phyloP scores from a whole-genome alignment of 2,797 vertebrate genomes.

The Hylomyscus alleni region DNA sequence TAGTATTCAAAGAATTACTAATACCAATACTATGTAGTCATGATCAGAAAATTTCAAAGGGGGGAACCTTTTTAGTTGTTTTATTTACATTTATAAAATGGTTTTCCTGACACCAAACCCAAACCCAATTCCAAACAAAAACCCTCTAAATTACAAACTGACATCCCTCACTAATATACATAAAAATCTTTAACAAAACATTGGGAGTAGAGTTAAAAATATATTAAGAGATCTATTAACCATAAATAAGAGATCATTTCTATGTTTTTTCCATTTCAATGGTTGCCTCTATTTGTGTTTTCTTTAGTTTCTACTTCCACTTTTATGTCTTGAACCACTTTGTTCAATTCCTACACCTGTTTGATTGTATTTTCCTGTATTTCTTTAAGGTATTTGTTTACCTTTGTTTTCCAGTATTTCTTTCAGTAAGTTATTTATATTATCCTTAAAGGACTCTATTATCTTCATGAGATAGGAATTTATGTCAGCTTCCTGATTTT shows the following conservation, averaged over 20 bases:
- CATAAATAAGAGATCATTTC: background rate
- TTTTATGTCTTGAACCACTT: too few species aligned
- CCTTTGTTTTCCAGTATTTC: too few species aligned
- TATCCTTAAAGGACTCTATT: too few species aligned
- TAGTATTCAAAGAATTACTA: slow-evolving; percentile 33
- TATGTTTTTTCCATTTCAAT: too few species aligned
- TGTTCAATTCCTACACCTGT: too few species aligned
- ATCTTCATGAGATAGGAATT: background rate
- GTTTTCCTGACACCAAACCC: background rate
- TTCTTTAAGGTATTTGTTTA: too few species aligned
- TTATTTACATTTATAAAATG: background rate
- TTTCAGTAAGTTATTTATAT: too few species aligned
- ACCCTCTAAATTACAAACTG: background rate
- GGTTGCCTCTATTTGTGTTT: too few species aligned
- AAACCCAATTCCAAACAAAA: background rate
- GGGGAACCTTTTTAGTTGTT: background rate
- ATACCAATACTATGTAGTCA: background rate
- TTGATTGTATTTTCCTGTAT: too few species aligned
- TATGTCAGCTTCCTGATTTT: background rate
- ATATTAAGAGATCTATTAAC: background rate
- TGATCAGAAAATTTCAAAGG: slow-evolving; percentile 36
- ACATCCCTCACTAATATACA: background rate
- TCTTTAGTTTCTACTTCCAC: too few species aligned
- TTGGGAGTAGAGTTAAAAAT: background rate
- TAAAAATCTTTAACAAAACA: background rate